Evolutionary conservation across 2,888 invertebrate genomes (phyloP), one percentile per base, ranked within the genome.

Genomic region (Boloria selene): DNA sequence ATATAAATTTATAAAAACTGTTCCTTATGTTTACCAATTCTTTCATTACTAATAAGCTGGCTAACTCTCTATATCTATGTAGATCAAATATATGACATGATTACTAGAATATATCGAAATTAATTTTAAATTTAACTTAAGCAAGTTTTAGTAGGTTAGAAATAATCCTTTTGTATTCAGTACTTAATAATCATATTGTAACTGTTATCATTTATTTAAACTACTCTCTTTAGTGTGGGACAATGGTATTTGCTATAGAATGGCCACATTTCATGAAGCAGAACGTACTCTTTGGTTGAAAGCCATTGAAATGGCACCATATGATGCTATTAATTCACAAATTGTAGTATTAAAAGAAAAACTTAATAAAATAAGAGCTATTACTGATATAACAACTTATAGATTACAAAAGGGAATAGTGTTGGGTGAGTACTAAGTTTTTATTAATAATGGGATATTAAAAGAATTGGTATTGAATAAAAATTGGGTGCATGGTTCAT

Each of bases 221-320:
- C 22, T 61, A 1, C 38, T 67, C 66, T 78, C 79, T 72, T 22
- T 82, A 97, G 97, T 95, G 65, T 97, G 97, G 91, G 96, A 96
- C 73, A 97, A 97, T 74, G 97, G 97, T 16, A 88, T 95, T 17
- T 94, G 95, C 72, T 97, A 97, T 86, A 95, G 96, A 71, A 93
- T 98, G 79, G 96, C 96, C 5, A 95, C 98, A 6, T 93, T 94
- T 66, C 95, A 96, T 22, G 96, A 97, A 78, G 93, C 94, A 13
- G 98, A 98, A 77, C 93, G 98, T 22, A 95, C 96, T 71, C 93
- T 96, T 54, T 98, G 98, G 98, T 84, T 98, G 75, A 95, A 96
- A 81, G 95, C 96, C 6, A 95, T 98, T 70, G 95, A 96, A 78
- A 92, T 95, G 74, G 97, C 98, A 13, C 97, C 98, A 68, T 98